Base-by-base conservation (phyloP, 2,797 vertebrate species). In the Acanthurus tractus region DNA sequence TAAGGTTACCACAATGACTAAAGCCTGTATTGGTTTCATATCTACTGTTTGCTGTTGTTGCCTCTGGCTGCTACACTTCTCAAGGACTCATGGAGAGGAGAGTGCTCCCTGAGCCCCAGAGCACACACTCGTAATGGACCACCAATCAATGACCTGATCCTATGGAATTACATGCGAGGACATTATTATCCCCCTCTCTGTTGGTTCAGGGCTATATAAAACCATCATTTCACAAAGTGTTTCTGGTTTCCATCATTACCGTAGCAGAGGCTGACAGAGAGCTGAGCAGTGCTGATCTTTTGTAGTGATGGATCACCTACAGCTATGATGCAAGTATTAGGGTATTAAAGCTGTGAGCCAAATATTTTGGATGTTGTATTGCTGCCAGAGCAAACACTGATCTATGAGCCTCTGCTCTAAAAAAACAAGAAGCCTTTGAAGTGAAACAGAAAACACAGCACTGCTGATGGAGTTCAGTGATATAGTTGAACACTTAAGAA, bases 101-200 rank as follows among this genome's bases (percentile, higher is more conserved):
- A 92, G 80, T 65, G 73, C 70, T 90, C 89, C 85, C 88, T 13
- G 25, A 82, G 82, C 77, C 79, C 72, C 86, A 20, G 2, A 87
- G 79, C 84, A 70, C 64, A 73, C 76, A 74, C 76, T 61, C 34
- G 11, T 89, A 91, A 91, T 87, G 76, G 88, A 78, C 55, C 74
- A 18, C 70, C 76, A 86, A 92, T 93, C 90, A 91, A 92, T 94
- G 61, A 62, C 54, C 73, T 79, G 82, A 90, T 87, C 83, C 82
- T 74, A 79, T 91, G 63, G 73, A 91, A 88, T 92, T 89, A 94
- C 88, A 87, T 40, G 46, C 42, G 9, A 77, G 76, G 79, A 86
- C 77, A 87, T 90, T 68, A 88, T 88, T 78, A 88, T 87, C 69
- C 52, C 63, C 25, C 58, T 54, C 77, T 79, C 79, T 15, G 79